These are phyloP conservation scores for Silurus lanzhouensis DNA, from an alignment of 2,797 vertebrate genomes.

Conservation along the genomic window DNA sequence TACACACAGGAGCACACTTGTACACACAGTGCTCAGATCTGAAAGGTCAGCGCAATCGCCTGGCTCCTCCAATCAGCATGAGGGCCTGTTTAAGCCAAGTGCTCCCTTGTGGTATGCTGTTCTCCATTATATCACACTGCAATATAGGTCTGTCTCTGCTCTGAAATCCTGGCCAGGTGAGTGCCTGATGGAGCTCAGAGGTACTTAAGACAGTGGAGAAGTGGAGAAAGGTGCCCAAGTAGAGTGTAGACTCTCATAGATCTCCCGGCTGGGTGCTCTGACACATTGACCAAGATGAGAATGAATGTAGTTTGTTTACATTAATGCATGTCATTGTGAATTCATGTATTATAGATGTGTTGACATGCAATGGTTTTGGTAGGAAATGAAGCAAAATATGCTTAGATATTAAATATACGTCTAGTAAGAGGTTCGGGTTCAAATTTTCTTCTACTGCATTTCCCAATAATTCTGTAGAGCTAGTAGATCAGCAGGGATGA, in stretches of 20 bases:
- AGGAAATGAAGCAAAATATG: not conserved
- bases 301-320: not conserved
- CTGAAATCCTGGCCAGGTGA: constrained; percentile 33
- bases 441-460: not conserved
- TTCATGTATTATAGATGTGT: not conserved
- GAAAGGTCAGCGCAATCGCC: constrained; percentile 41
- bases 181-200: constrained; percentile 15
- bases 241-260: constrained; percentile 14
- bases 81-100: constrained; percentile 35
- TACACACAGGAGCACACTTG: constrained; percentile 19
- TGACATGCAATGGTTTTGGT: not conserved
- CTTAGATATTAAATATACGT: not conserved
- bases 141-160: constrained; percentile 32
- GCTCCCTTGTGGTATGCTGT: constrained; percentile 39
- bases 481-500: not conserved
- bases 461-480: not conserved
- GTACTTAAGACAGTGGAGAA: constrained; percentile 21
- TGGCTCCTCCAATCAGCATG: constrained; percentile 39
- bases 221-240: not conserved
- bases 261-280: constrained; percentile 29
- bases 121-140: constrained; percentile 51
- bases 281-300: constrained; percentile 39
- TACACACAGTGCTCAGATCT: constrained; percentile 29
- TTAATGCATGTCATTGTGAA: not conserved
- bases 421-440: no score